Base-by-base conservation (phyloP, 1,140 invertebrate genomes). In the Caenorhabditis inopinata region DNA sequence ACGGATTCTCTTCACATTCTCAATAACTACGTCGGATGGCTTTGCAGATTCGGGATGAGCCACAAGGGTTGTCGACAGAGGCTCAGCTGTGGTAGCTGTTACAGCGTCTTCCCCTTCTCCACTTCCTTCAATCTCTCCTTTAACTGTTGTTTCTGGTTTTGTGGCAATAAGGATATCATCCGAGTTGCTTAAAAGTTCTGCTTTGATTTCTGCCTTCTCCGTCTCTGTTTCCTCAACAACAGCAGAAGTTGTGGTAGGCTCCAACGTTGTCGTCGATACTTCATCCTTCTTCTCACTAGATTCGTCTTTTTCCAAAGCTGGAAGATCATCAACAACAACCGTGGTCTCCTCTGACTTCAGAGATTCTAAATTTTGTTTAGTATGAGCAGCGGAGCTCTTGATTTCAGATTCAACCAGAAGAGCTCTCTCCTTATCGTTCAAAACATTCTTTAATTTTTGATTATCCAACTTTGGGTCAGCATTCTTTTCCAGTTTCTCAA, bases 241-340 rank as follows among this genome's bases (percentile, higher is more conserved):
- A 1, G 9, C 29, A 12, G 21, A n/a, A n/a, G 74, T 75, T 25
- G 42, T 75, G 0, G 74, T 48, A 18, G 74, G 29, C 7, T 11
- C 45, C 9, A 23, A 11, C 16, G 76, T 68, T 5, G 76, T 68
- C 0, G 27, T 58, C 1, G 32, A n/a, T 9, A 7, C 35, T n/a
- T 51, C 49, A 16, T 51, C 38, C 23, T 47, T 76, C 32, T 25
- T 53, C 29, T 51, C 46, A 1, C 23, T 38, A 58, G 76, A 35
- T 7, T 78, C 76, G 7, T 58, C 53, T 53, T 78, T 78, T 53
- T 42, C 74, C 23, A 75, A 14, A 49, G 45, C 47, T 35, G 47
- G 74, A 11, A 48, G 21, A 7, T 75, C 74, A 9, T 76, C 58
- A 16, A 16, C 32, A 35, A 35, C 75, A 14, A 51, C 48, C 23